phyloP scores from a whole-genome alignment of 2,113 vertebrate genomes.

The Reinhardtius hippoglossoides region DNA sequence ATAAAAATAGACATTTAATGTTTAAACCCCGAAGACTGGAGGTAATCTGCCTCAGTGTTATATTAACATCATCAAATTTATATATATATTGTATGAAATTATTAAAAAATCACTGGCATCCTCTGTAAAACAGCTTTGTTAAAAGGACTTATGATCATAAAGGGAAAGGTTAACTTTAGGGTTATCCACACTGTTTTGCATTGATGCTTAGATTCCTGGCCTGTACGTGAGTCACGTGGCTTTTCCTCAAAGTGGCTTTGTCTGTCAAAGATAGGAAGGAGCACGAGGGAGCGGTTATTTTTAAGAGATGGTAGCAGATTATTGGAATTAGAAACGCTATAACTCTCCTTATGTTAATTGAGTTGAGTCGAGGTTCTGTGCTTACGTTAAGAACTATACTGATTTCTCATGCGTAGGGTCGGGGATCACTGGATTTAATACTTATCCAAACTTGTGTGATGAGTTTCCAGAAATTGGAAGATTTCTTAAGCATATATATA shows the following conservation, averaged over 20 bases:
- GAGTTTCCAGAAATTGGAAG: background rate
- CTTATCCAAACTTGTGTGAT: background rate
- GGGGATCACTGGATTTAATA: background rate
- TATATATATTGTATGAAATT: background rate
- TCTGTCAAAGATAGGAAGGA: background rate
- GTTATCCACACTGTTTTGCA: background rate
- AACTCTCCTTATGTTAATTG: conserved; percentile 7
- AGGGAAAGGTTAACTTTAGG: background rate
- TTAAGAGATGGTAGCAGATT: background rate
- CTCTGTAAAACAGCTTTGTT: background rate
- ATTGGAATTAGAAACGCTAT: background rate
- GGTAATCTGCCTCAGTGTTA: background rate
- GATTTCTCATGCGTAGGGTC: conserved; percentile 5
- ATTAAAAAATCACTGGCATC: no score
- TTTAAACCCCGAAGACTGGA: background rate
- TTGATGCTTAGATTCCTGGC: background rate
- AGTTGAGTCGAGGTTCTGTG: background rate
- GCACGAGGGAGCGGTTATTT: conserved; percentile 1
- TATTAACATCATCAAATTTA: no score
- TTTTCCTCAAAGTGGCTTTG: background rate
- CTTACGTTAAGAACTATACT: conserved; percentile 18
- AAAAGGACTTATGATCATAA: background rate
- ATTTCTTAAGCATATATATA: background rate
- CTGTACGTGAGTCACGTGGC: background rate
- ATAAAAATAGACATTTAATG: background rate